A percentile compares a stretch with the other conserved stretches of the same genome.
These are phyloP conservation scores for Ariopsis seemanni DNA, from an alignment of 2,113 vertebrate species.

Conservation along the genomic window DNA sequence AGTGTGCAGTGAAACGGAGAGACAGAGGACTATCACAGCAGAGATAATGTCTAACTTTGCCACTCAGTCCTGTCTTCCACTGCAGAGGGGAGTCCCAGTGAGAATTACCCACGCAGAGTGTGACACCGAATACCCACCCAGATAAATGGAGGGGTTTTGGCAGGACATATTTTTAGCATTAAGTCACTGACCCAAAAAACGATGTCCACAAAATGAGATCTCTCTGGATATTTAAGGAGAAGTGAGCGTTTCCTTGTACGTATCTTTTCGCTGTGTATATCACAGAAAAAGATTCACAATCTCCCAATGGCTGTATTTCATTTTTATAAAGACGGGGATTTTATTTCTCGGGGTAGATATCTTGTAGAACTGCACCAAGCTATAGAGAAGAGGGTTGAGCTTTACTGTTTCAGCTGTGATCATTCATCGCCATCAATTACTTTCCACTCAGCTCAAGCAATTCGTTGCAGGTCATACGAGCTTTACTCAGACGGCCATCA, in stretches of 20 bases:
- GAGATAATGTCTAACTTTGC: slow-evolving; percentile 70
- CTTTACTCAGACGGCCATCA: slow-evolving; percentile 34
- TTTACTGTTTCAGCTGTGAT: slow-evolving; percentile 12
- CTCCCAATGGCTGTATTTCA: slow-evolving; percentile 56
- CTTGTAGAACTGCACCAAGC: slow-evolving; percentile 40
- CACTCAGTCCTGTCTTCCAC: slow-evolving; percentile 63
- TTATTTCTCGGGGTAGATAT: slow-evolving; percentile 42
- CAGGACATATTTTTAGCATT: slow-evolving; percentile 75
- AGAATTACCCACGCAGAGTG: slow-evolving; percentile 67
- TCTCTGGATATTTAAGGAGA: slow-evolving; percentile 59
- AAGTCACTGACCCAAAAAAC: slow-evolving; percentile 76
- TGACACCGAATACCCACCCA: slow-evolving; percentile 71
- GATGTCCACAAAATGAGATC: slow-evolving; percentile 67
- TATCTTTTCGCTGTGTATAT: slow-evolving; percentile 53
- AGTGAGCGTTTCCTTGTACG: slow-evolving; percentile 57
- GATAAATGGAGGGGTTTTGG: slow-evolving; percentile 71
- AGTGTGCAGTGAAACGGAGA: slow-evolving; percentile 50
- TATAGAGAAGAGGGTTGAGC: slow-evolving; percentile 28
- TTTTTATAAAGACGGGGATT: slow-evolving; percentile 48
- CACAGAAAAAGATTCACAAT: slow-evolving; percentile 50
- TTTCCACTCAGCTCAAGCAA: slow-evolving; percentile 30
- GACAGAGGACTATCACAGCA: slow-evolving; percentile 60
- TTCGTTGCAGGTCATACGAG: slow-evolving; percentile 34
- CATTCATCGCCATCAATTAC: slow-evolving; percentile 31
- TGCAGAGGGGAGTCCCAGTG: slow-evolving; percentile 64